Evolutionary conservation across 2,113 vertebrate genomes (phyloP), one percentile per base, ranked within the genome.

Genomic region (Nothocercus julius): DNA sequence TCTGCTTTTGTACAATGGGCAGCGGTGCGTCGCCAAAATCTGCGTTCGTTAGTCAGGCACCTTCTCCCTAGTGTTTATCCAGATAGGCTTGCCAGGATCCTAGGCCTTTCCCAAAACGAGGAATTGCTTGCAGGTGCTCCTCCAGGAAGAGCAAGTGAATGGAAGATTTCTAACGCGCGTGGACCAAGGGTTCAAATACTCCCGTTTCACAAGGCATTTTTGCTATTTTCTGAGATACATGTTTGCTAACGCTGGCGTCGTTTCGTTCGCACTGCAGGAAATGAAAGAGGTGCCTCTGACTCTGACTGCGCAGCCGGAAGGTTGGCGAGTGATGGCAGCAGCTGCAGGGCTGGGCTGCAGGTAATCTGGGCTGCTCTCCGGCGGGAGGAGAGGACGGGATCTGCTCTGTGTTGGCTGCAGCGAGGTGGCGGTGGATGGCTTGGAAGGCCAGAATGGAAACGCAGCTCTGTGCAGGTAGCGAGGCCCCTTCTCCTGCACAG

Each of bases 1-100:
- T 0, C 1, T 38, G 51, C n/a, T 83, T 68, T 14, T 70, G 4
- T 63, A 8, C 25, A 19, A 38, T 22, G 30, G 38, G 38, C 12
- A 59, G n/a, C 67, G 82, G 30, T 20, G 17, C 19, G 58, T 82
- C 11, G 40, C 64, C 45, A 79, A 67, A 72, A 28, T 4, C 17
- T 53, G 1, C 5, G 14, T 9, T 77, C 12, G 7, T 81, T 56
- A 78, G 28, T 54, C 20, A 30, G 49, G 78, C 38, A 51, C 24
- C 34, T 86, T 76, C 82, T 80, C 14, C 27, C 66, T 49, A 61
- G 14, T 4, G 2, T 42, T 5, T 34, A 8, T 56, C 62, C 69
- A 72, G 11, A 32, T 66, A 61, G 28, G 17, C 8, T 76, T 87
- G 36, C 34, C 66, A 84, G 42, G 42, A n/a, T 25, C 9, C 5